phyloP scores from a whole-genome alignment of 2,797 vertebrate species.

The Sorex maritimensis region DNA sequence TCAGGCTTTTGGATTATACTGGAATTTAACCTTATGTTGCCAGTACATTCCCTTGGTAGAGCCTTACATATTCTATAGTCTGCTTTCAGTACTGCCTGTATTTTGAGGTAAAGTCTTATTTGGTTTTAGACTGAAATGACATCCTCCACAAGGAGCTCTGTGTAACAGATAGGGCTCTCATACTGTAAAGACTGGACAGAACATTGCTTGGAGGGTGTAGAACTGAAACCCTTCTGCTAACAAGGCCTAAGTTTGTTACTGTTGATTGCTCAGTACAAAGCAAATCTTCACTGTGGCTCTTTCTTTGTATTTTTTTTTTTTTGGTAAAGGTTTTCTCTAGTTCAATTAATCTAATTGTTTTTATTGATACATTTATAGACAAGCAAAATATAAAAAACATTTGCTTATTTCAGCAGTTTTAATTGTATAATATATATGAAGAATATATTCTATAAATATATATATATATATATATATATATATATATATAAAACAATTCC shows the following conservation, averaged over 20 bases:
- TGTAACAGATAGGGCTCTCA: conserved; percentile 68
- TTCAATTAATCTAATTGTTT: conserved; percentile 60
- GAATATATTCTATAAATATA: conserved; percentile 29
- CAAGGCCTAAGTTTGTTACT: conserved; percentile 75
- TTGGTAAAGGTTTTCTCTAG: conserved; percentile 68
- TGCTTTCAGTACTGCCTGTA: conserved; percentile 52
- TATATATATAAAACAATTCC: conserved; percentile 52
- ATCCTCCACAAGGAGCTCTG: conserved; percentile 70
- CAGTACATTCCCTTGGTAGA: conserved; percentile 29
- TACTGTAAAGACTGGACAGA: conserved; percentile 61
- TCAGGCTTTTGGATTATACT: conserved; percentile 66
- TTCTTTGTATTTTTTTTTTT: conserved; percentile 58
- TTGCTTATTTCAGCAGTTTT: conserved; percentile 66
- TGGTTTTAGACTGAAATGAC: conserved; percentile 71
- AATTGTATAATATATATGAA: conserved; percentile 56
- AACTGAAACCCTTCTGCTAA: too few relatives aligned
- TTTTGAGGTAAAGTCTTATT: conserved; percentile 70
- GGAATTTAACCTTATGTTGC: conserved; percentile 60
- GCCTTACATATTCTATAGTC: conserved; percentile 15
- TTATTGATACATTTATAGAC: conserved; percentile 60
- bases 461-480: conserved; percentile 58
- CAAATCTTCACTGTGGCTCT: conserved; percentile 67
- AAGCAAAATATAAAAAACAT: conserved; percentile 63
- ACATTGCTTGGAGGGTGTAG: conserved; percentile 64
- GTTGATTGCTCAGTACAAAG: conserved; percentile 74